Conservation (phyloP, 2,113 vertebrate species). For the Mobula hypostoma region DNA sequence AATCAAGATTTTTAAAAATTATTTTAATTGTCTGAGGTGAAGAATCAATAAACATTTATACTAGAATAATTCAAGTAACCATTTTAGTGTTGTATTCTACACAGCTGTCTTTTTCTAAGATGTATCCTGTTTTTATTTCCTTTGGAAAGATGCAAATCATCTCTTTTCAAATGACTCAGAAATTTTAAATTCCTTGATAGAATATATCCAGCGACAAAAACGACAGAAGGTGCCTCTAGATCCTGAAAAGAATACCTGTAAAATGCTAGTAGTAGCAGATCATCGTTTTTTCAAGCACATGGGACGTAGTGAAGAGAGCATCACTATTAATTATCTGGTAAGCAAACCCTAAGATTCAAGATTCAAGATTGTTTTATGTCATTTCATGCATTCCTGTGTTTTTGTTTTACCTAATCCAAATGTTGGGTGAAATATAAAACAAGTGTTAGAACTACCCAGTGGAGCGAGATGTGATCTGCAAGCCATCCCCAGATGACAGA, state of each 20-base stretch:
- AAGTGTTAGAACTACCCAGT: no score
- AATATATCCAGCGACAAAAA: conserved; percentile 47
- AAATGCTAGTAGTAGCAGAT: conserved; percentile 87
- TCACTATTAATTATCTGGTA: conserved; percentile 93
- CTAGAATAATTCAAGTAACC: background rate
- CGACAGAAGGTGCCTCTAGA: conserved; percentile 56
- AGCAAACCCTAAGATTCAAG: conserved; percentile 36
- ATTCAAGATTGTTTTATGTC: no score
- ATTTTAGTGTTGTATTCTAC: background rate
- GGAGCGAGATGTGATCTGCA: no score
- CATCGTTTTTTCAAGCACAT: conserved; percentile 88
- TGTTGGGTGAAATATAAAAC: background rate
- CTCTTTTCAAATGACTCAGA: background rate
- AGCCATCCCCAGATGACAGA: no score
- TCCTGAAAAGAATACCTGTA: conserved; percentile 81
- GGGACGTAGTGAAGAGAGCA: conserved; percentile 88
- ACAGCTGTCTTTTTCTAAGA: background rate
- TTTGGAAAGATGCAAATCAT: background rate
- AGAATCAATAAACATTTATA: background rate
- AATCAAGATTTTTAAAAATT: background rate
- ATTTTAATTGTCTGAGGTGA: background rate
- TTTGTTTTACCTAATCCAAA: background rate
- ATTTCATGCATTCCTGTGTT: background rate
- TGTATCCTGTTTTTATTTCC: background rate
- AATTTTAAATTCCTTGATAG: conserved; percentile 5